phyloP scores from a whole-genome alignment of 2,797 vertebrate genomes.

The Calcarius lapponicus region DNA sequence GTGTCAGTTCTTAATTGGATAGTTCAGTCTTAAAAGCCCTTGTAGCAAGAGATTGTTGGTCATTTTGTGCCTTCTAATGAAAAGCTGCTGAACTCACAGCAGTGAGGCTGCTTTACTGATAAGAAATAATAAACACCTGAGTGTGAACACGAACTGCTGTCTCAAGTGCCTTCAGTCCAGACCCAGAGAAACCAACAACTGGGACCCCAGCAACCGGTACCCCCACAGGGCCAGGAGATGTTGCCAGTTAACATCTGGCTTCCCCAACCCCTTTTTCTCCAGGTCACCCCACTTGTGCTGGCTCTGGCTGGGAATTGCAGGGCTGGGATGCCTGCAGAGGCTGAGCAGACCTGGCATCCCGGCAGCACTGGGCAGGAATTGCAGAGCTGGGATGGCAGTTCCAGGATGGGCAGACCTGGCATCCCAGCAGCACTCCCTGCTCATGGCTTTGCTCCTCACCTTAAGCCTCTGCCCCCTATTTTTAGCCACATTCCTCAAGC shows the following conservation, averaged over 20 bases:
- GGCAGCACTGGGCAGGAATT: neutral
- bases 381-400: neutral
- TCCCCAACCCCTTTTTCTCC: neutral
- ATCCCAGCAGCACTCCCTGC: neutral
- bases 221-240: neutral
- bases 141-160: too few species aligned
- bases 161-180: too few species aligned
- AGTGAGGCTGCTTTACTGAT: too few species aligned
- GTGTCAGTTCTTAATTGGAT: too few species aligned
- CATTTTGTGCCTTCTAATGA: too few species aligned
- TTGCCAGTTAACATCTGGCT: rapidly evolving
- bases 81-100: too few species aligned
- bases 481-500: neutral
- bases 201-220: too few species aligned
- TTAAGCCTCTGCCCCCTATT: neutral
- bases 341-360: neutral
- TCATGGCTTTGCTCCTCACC: neutral
- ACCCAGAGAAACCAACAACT: too few species aligned
- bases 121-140: too few species aligned
- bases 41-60: too few species aligned
- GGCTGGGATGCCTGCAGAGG: neutral
- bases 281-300: neutral
- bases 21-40: too few species aligned
- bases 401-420: neutral
- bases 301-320: neutral